These are phyloP conservation scores for Drosophila nigromelanica DNA, from an alignment of 1,140 invertebrate species.

Conservation along the genomic window DNA sequence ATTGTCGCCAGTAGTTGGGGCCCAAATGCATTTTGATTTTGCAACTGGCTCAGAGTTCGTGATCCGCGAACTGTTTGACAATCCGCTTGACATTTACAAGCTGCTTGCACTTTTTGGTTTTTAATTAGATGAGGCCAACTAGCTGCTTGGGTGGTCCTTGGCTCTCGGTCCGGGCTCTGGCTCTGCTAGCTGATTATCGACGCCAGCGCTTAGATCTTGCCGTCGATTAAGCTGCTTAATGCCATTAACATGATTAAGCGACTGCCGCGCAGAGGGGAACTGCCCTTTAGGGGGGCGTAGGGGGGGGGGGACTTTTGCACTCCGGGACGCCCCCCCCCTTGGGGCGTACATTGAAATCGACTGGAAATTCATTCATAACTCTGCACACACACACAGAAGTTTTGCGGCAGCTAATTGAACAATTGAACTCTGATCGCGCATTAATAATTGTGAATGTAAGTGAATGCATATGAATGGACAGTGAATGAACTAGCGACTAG, in stretches of 20 bases:
- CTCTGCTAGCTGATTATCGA: slow-evolving; percentile 67
- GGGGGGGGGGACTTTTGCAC: slow-evolving; percentile 1
- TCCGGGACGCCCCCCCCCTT: background rate
- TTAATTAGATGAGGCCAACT: slow-evolving; percentile 67
- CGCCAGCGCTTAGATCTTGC: slow-evolving; percentile 75
- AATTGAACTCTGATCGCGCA: slow-evolving; percentile 75
- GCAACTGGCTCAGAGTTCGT: slow-evolving; percentile 65
- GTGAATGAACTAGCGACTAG: slow-evolving; percentile 26
- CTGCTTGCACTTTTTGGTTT: slow-evolving; percentile 73
- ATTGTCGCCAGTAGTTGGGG: slow-evolving; percentile 41
- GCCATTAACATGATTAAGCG: slow-evolving; percentile 79
- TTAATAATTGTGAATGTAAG: slow-evolving; percentile 48
- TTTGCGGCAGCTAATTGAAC: slow-evolving; percentile 67
- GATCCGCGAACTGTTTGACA: slow-evolving; percentile 63
- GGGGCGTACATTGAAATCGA: slow-evolving; percentile 1
- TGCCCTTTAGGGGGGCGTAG: background rate
- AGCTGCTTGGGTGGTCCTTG: slow-evolving; percentile 58
- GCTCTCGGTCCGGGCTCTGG: background rate
- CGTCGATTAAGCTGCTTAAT: slow-evolving; percentile 81
- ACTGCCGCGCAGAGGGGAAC: slow-evolving; percentile 22
- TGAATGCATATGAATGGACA: slow-evolving; percentile 49
- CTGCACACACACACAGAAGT: slow-evolving; percentile 41
- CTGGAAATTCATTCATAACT: slow-evolving; percentile 66
- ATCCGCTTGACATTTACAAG: slow-evolving; percentile 75
- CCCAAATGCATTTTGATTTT: slow-evolving; percentile 76